Evolutionary conservation across 2,888 invertebrate species (phyloP), one percentile per base, ranked within the genome.

Genomic region (Spodoptera littoralis): DNA sequence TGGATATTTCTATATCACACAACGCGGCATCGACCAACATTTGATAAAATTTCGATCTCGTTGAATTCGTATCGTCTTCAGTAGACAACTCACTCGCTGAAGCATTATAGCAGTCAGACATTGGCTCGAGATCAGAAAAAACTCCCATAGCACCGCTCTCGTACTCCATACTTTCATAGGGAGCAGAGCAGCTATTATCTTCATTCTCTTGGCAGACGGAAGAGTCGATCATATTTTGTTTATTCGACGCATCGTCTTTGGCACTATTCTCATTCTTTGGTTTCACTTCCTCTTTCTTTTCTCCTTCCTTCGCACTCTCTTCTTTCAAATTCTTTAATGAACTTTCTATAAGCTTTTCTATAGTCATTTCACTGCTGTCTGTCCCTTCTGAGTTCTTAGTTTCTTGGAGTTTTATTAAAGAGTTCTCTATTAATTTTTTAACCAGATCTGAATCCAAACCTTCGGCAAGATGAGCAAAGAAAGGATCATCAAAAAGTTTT

Each of bases 101-200:
- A 73, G 97, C 97, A 73, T 97, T 97, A 85, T 97, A 97, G 87
- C 96, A 97, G 83, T 97, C 97, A 30, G 97, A 97, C 87, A 96
- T 95, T 71, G 94, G 95, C 85, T 95, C 95, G 70, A 89, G 89
- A 86, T 95, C 95, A 81, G 94, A 95, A 87, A 94, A 94, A 86
- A 92, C 88, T 84, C 94, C 94, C 81, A 91, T 89, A 80, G 90
- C 87, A 88, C 95, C 95, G 88, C 95, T 96, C 86, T 96, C 96
- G 72, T 96, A 96, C 92, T 97, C 97, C 93, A 97, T 96, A 88
- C 96, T 94, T 92, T 97, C 97, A 90, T 97, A 97, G 90, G 96
- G 96, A 88, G 96, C 96, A 82, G 96, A 96, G 92, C 96, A 95
- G 92, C 95, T 94, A 86, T 95, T 96, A 72, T 95, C 88, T 90